Percentiles rank a stretch among this genome's conserved stretches.
These are phyloP conservation scores for Batillaria attramentaria DNA, from an alignment of 1,140 invertebrate genomes.

Conservation along the genomic window DNA sequence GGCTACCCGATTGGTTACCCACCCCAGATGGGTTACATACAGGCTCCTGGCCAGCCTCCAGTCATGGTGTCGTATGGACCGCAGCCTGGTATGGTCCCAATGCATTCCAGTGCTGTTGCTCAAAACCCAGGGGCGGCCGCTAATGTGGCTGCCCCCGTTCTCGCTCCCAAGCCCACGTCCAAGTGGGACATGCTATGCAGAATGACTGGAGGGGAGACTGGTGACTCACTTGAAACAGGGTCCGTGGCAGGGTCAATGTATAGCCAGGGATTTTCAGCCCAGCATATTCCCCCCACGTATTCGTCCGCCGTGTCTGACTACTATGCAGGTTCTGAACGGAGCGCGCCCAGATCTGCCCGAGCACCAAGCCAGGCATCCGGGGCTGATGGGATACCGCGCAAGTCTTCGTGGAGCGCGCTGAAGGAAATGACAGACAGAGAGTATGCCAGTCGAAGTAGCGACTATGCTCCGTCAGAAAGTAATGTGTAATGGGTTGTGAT, in stretches of 20 bases:
- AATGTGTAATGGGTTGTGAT: neutral
- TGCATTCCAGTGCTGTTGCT: neutral
- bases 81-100: neutral
- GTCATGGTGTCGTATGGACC: constrained; percentile 3
- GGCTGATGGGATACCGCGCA: neutral
- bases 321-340: constrained; percentile 23
- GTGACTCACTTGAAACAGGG: constrained; percentile 14
- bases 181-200: constrained; percentile 33
- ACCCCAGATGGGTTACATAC: constrained; percentile 5
- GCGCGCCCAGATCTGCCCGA: neutral
- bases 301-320: constrained; percentile 12
- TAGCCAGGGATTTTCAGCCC: constrained; percentile 1
- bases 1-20: constrained; percentile 2
- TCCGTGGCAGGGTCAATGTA: constrained; percentile 25
- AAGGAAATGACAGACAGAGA: constrained; percentile 16
- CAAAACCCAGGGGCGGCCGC: constrained; percentile 8
- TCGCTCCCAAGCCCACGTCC: neutral
- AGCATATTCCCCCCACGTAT: constrained; percentile 10
- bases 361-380: constrained; percentile 6
- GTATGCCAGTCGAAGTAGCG: neutral
- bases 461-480: constrained; percentile 27
- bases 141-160: neutral
- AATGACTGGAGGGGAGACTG: constrained; percentile 16
- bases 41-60: constrained; percentile 1
- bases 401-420: constrained; percentile 17